Conservation (phyloP, 2,888 invertebrate genomes). For the Cephus runcator region DNA sequence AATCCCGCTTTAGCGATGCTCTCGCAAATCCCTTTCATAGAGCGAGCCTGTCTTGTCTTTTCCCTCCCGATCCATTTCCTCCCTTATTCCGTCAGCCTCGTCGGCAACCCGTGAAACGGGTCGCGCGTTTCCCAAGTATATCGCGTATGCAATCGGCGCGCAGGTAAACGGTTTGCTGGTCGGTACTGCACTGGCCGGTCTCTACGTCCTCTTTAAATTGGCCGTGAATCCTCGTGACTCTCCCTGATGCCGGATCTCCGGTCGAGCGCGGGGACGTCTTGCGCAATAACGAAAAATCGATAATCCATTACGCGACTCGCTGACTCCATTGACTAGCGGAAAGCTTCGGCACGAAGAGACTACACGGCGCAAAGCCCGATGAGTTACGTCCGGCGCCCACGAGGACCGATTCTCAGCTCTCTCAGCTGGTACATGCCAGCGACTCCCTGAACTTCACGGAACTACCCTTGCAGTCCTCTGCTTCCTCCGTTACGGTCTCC, state of each 20-base stretch:
- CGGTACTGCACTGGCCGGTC: not conserved
- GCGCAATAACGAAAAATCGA: constrained; percentile 21
- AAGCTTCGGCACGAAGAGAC: not conserved
- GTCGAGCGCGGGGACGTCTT: constrained; percentile 9
- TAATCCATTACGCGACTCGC: constrained; percentile 32
- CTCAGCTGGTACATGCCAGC: not conserved
- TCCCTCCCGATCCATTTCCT: not conserved
- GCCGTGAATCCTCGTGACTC: constrained; percentile 18
- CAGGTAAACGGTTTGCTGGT: not conserved
- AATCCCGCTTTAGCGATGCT: constrained; percentile 29
- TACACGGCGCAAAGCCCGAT: not conserved
- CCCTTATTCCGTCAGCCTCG: not conserved
- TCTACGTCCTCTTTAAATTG: constrained; percentile 10
- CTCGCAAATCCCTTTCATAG: constrained; percentile 22
- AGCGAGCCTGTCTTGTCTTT: not conserved
- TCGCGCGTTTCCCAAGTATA: not conserved
- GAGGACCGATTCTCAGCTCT: not conserved
- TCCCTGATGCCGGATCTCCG: not conserved
- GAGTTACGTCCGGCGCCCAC: not conserved
- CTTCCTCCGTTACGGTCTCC: not conserved
- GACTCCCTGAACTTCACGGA: constrained; percentile 16
- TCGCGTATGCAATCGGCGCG: not conserved
- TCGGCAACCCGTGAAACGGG: not conserved
- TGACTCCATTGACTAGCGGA: constrained; percentile 23
- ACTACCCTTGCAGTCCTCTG: not conserved